These are phyloP conservation scores for Dascillus cervinus DNA, from an alignment of 2,888 invertebrate species.

Conservation along the genomic window DNA sequence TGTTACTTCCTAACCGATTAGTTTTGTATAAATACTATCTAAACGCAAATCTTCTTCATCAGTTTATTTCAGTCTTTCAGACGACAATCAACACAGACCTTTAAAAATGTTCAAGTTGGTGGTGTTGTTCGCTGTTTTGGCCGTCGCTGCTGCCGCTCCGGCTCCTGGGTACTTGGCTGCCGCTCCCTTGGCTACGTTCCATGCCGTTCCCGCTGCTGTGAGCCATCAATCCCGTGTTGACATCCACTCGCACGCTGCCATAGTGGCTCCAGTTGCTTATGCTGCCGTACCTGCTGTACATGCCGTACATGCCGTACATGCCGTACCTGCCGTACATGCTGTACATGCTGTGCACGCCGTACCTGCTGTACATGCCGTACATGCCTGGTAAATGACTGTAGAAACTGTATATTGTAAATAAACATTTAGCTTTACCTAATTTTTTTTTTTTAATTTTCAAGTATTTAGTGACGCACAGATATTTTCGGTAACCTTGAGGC, in stretches of 20 bases:
- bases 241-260: slow-evolving; percentile 11
- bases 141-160: slow-evolving; percentile 31
- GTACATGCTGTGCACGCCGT: slow-evolving; percentile 17
- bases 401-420: no score
- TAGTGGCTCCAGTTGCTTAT: neutral
- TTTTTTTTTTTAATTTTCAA: no score
- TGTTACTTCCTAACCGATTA: no score
- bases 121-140: slow-evolving; percentile 50
- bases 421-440: no score
- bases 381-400: no score
- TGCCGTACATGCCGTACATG: slow-evolving; percentile 5
- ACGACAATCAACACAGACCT: slow-evolving; percentile 15
- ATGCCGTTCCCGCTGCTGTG: slow-evolving; percentile 17
- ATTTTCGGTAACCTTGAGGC: no score
- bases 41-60: no score
- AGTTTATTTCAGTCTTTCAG: slow-evolving; percentile 1
- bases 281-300: slow-evolving; percentile 7
- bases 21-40: no score
- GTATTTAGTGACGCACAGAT: no score
- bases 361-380: slow-evolving; percentile 6
- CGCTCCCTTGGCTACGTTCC: slow-evolving; percentile 5
- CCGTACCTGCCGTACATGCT: slow-evolving; percentile 3
- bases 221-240: slow-evolving; percentile 18
- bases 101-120: slow-evolving; percentile 33
- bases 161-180: neutral